phyloP scores from a whole-genome alignment of 2,797 vertebrate genomes.

The Xyrichtys novacula region DNA sequence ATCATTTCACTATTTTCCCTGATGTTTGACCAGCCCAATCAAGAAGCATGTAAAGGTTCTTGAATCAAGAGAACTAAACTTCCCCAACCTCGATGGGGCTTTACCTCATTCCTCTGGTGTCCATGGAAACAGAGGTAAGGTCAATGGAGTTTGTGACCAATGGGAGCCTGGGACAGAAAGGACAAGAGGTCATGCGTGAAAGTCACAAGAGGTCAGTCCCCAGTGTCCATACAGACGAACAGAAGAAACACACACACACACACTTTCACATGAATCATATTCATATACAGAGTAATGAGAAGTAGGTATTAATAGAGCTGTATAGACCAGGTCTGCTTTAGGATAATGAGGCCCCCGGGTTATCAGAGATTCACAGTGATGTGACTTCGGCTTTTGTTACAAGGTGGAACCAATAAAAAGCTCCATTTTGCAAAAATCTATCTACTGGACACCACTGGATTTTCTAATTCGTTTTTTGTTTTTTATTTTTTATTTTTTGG shows the following conservation, averaged over 20 bases:
- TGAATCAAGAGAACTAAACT: conserved; percentile 23
- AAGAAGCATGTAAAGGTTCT: conserved; percentile 18
- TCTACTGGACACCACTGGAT: not conserved
- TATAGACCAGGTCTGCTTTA: conserved; percentile 49
- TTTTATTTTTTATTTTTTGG: too few relatives aligned
- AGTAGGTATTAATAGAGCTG: conserved; percentile 66
- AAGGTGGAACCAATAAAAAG: conserved; percentile 41
- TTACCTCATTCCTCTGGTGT: conserved; percentile 56
- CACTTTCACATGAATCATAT: conserved; percentile 26
- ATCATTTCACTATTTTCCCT: not conserved
- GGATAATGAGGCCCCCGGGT: conserved; percentile 78
- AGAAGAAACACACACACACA: not conserved
- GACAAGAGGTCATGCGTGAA: conserved; percentile 66
- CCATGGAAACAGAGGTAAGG: conserved; percentile 69
- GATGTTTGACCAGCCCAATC: not conserved
- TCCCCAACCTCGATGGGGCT: conserved; percentile 20
- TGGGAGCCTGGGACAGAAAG: conserved; percentile 37
- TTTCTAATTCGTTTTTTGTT: not conserved
- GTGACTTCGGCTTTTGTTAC: conserved; percentile 30
- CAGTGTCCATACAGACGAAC: conserved; percentile 27
- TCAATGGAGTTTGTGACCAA: conserved; percentile 63
- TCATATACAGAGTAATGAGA: conserved; percentile 51
- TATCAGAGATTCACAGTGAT: conserved; percentile 73
- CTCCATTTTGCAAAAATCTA: conserved; percentile 23
- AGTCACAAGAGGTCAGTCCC: conserved; percentile 50